Evolutionary conservation across 2,888 invertebrate genomes (phyloP).

Genomic region (Heliconius aoede): DNA sequence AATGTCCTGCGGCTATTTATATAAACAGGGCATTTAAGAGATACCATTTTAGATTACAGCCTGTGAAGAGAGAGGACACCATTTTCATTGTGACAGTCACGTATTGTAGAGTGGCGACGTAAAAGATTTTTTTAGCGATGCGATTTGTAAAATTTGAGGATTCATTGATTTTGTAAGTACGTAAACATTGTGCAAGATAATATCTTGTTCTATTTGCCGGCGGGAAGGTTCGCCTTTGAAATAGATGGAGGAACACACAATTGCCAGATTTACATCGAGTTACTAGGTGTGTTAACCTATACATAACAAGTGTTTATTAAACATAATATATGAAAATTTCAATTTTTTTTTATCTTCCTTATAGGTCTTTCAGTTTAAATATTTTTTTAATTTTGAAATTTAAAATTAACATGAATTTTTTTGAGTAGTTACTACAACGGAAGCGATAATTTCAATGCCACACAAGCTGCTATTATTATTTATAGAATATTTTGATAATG

Average conservation of each 20-base stretch:
- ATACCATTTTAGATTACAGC: conserved; percentile 54
- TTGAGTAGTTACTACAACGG: conserved; percentile 6
- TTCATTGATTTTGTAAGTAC: conserved; percentile 57
- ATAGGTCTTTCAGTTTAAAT: background rate
- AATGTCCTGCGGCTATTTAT: conserved; percentile 70
- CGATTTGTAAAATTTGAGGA: conserved; percentile 52
- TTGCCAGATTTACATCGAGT: background rate
- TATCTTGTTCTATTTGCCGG: conserved; percentile 56
- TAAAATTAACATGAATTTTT: background rate
- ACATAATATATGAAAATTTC: background rate
- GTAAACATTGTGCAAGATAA: conserved; percentile 63
- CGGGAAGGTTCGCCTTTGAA: conserved; percentile 49
- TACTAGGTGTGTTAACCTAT: too few relatives aligned
- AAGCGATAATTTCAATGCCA: conserved; percentile 37
- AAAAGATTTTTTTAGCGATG: conserved; percentile 43
- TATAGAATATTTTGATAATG: conserved; percentile 46
- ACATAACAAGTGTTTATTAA: too few relatives aligned
- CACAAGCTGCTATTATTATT: conserved; percentile 41
- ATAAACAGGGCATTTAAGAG: conserved; percentile 52
- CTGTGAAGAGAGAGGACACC: conserved; percentile 48
- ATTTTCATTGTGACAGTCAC: conserved; percentile 45
- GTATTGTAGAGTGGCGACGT: conserved; percentile 48
- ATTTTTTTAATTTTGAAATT: background rate
- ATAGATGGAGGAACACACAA: background rate
- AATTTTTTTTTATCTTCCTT: background rate